These are phyloP conservation scores for Amorpha juglandis DNA, from an alignment of 2,888 invertebrate species.

Conservation along the genomic window DNA sequence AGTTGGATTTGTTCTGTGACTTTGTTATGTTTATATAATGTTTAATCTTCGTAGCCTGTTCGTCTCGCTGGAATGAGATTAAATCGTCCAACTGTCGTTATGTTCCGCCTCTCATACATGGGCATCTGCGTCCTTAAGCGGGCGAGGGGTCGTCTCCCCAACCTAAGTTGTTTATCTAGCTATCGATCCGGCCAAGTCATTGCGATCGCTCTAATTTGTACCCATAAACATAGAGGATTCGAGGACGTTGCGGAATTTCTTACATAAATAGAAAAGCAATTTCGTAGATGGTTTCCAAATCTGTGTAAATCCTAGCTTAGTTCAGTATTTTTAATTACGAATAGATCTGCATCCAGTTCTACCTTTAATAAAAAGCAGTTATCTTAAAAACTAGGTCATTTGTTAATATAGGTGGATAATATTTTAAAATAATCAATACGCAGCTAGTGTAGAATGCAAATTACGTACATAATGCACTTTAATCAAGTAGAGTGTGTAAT, in stretches of 20 bases:
- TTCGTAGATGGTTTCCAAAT: not conserved
- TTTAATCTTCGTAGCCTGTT: constrained; percentile 35
- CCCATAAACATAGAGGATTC: constrained; percentile 29
- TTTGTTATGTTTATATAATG: not conserved
- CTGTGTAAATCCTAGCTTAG: not conserved
- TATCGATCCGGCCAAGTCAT: constrained; percentile 66
- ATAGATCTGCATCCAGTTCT: not conserved
- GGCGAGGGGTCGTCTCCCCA: constrained; percentile 60
- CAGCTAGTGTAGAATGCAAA: not conserved
- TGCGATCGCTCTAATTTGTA: constrained; percentile 54
- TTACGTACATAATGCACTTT: constrained; percentile 16
- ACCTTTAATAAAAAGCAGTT: constrained; percentile 1
- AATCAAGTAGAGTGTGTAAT: constrained; percentile 21
- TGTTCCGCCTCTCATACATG: constrained; percentile 57
- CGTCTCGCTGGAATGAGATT: constrained; percentile 53
- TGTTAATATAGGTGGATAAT: not conserved
- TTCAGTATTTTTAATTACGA: not conserved
- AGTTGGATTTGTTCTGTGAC: not conserved
- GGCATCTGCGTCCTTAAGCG: constrained; percentile 72
- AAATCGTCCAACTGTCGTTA: constrained; percentile 56
- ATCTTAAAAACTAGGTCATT: constrained; percentile 5
- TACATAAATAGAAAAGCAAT: not conserved
- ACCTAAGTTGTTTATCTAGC: constrained; percentile 72
- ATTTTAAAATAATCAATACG: constrained; percentile 11
- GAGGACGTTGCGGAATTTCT: constrained; percentile 4